A percentile compares a stretch with the other conserved stretches of the same genome.
Evolutionary conservation across 2,888 invertebrate species (phyloP).

Genomic region (Calameuta idolon): DNA sequence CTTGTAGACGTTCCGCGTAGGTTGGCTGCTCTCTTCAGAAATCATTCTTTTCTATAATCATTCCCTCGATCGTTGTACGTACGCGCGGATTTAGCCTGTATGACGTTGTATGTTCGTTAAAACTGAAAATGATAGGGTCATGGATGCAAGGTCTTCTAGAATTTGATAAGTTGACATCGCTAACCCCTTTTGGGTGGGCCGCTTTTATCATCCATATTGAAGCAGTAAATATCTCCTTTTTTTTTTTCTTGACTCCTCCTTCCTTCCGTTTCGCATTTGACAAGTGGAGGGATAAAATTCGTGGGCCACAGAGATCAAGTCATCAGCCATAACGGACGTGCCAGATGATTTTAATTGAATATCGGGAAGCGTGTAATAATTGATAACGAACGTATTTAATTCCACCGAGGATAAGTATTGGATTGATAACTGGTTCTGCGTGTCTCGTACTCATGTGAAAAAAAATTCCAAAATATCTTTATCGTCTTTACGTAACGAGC

Average conservation of each 20-base stretch:
- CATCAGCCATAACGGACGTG: not conserved
- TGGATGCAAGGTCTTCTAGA: not conserved
- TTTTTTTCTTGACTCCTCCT: not conserved
- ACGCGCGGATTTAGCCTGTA: not conserved
- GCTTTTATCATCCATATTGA: not conserved
- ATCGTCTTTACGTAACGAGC: not conserved
- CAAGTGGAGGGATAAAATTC: not conserved
- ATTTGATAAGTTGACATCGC: not conserved
- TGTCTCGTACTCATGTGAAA: not conserved
- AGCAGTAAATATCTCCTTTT: not conserved
- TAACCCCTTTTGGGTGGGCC: not conserved
- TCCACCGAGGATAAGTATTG: not conserved
- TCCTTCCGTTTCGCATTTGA: not conserved
- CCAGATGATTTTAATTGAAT: not conserved
- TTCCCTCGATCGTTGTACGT: not conserved
- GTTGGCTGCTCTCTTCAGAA: not conserved
- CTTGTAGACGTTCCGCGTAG: not conserved
- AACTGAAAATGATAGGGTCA: not conserved
- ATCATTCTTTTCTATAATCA: not conserved
- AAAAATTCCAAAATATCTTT: not conserved
- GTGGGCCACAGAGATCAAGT: not conserved
- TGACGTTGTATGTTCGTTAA: not conserved
- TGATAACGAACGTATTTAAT: not conserved
- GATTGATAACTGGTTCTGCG: no score
- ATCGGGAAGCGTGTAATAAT: not conserved